Base-by-base conservation (phyloP, 2,888 invertebrate species). In the Ophioninae sp. region DNA sequence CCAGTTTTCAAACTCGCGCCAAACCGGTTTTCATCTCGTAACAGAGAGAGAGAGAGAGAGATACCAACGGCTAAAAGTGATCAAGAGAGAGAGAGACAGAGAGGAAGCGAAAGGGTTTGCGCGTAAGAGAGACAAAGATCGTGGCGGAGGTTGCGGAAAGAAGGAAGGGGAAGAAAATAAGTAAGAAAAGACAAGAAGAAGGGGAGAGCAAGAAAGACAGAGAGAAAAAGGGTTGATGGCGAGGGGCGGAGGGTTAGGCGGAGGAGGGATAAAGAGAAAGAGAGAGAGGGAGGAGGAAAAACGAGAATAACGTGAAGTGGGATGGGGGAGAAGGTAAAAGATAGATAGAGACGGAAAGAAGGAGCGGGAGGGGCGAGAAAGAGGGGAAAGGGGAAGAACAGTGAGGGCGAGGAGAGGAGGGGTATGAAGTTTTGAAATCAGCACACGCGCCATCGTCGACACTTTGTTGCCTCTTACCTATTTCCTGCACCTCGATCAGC, bases 21-120 rank as follows among this genome's bases (percentile, higher is more conserved):
- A 80, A 89, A 90, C 90, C 91, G 90, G 90, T 91, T 91, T 87
- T 81, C 85, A 86, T 85, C 88, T 88, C 88, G 88, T 88, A 87
- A 90, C 87, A n/a, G n/a, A n/a, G n/a, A n/a, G n/a, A n/a, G n/a
- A n/a, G n/a, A 87, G 87, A 82, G 70, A 79, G 59, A 50, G 59
- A 57, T 20, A 67, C 41, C 62, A 37, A 50, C 13, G 21, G 68
- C 17, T 8, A 7, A 76, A 57, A 30, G 59, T 5, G 64, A 73
- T 44, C 17, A 23, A 10, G 69, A 30, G 61, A 23, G 67, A 57
- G 20, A 56, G 10, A 20, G 17, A 39, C 10, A 44, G 44, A 6
- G 44, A 0, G 44, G n/a, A n/a, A n/a, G n/a, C n/a, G n/a, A n/a
- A n/a, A n/a, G n/a, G n/a, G n/a, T n/a, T n/a, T n/a, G n/a, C n/a